Base-by-base conservation (phyloP, 2,113 vertebrate genomes). In the Phalacrocorax aristotelis region DNA sequence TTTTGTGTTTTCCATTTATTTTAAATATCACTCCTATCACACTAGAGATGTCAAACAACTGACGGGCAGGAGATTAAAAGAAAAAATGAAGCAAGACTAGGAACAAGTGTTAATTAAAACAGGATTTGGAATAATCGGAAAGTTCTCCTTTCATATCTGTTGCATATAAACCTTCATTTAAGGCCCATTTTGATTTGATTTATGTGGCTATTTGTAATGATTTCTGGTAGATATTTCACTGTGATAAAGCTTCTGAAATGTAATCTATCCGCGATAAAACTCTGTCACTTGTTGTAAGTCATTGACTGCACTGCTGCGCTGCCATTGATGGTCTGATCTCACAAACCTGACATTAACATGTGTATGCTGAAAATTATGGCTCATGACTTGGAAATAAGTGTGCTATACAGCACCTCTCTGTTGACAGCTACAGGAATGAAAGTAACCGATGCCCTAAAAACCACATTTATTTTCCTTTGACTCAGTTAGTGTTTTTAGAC, bases 41-140 rank as follows among this genome's bases (percentile, higher is more conserved):
- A 51, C 48, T 29, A 10, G 16, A 88, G n/a, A 80, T 68, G 30
- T 94, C 76, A 85, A 81, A 75, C 54, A 80, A 82, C 90, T 78
- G 80, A 84, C 64, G 94, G 71, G 61, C 38, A 90, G 55, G 80
- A 92, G 68, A 85, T 86, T 65, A 57, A 93, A 94, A 91, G 8
- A n/a, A 78, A 81, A 95, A 87, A 82, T 40, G 77, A 94, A 96
- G 57, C 27, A 14, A 70, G 76, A 72, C 76, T 90, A 26, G 44
- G 36, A 65, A 46, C 52, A 92, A 89, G 19, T 84, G 88, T 90
- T 94, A 94, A 96, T 95, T 97, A 96, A 97, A 95, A 74, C 57
- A 69, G 75, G 36, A 91, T 96, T 94, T 96, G 22, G 29, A 89
- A n/a, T 74, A 88, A 89, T 74, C 51, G 78, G 29, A 6, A 79